Base-by-base conservation (phyloP, 2,113 vertebrate genomes). In the Donacobius atricapilla region DNA sequence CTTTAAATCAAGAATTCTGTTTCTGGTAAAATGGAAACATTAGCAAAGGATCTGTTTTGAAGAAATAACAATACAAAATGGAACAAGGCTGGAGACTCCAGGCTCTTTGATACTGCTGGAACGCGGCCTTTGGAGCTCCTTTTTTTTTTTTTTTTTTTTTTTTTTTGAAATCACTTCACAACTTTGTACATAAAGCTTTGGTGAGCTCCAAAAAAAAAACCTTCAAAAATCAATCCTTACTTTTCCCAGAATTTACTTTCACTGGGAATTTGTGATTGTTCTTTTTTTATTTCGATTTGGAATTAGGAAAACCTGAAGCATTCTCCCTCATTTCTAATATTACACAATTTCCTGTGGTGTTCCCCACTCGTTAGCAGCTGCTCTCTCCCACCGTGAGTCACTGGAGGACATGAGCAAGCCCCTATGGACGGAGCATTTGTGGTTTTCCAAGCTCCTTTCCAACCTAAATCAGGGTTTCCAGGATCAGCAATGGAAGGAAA, bases 161-260 rank as follows among this genome's bases (percentile, higher is more conserved):
- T 21, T 30, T 53, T 86, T 80, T 95, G 87, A 86, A 93, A 95
- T 24, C 58, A 11, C 82, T 91, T 91, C 88, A 70, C 86, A 71
- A 88, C 90, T 93, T 58, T 4, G 50, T 37, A n/a, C 75, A 16
- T 22, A 72, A 91, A 69, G 69, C 78, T 86, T 8, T 21, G 1
- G 12, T 16, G 0, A 93, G 93, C 88, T 80, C 85, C 3, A 2
- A 75, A 68, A 22, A 61, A 83, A 92, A 35, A 79, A 90, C 27
- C 6, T 76, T 79, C 33, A 19, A 68, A 70, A 53, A 83, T 48
- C 68, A 56, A 83, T 45, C 76, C 51, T n/a, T 11, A 3, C 58
- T 73, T 73, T 87, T 16, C 66, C 80, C 31, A 21, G 80, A 58
- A 78, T 78, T 88, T 69, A 37, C 35, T 91, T 78, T 15, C 80